Base-by-base conservation (phyloP, 2,797 vertebrate genomes). In the Taeniopygia guttata region DNA sequence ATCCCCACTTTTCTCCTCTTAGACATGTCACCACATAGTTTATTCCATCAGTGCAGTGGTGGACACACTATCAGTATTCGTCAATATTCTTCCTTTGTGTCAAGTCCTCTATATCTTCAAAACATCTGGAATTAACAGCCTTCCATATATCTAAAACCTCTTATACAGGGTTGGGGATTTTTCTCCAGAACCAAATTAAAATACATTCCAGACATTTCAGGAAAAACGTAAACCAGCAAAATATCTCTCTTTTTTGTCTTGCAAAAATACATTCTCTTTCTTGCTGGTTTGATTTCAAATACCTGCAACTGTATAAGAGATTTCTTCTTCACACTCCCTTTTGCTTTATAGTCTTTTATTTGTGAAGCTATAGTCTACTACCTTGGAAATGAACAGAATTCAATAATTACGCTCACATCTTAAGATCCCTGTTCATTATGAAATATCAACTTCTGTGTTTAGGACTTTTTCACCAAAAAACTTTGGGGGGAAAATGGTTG, bases 331-430 rank as follows among this genome's bases (percentile, higher is more conserved):
- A 59, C 16, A 27, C 16, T 70, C 25, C 14, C 9, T 90, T 94
- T 87, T 68, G 27, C 36, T 92, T 80, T 73, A 32, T 52, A 62
- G 30, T 69, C n/a, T 66, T 81, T 40, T 82, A 30, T 87, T 92
- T 89, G 49, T 58, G 75, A 49, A 3, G 7, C 38, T 63, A 2
- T 22, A 48, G 49, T 77, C 81, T 75, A 59, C 83, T 80, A 42
- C 60, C 36, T n/a, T 68, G 58, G 78, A 89, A 95, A 94, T 95
- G 13, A 93, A 29, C 17, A 13, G 51, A 89, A 87, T 68, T 84
- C 42, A 43, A 55, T 64, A 80, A 72, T 68, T 92, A 66, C 0
- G 0, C 23, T 81, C 45, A 18, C 18, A 36, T 89, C 59, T 90
- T 74, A 58, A 77, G 42, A 83, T 85, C 45, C 7, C 18, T 30